phyloP scores from a whole-genome alignment of 2,797 vertebrate genomes.

The Gallirallus australis region DNA sequence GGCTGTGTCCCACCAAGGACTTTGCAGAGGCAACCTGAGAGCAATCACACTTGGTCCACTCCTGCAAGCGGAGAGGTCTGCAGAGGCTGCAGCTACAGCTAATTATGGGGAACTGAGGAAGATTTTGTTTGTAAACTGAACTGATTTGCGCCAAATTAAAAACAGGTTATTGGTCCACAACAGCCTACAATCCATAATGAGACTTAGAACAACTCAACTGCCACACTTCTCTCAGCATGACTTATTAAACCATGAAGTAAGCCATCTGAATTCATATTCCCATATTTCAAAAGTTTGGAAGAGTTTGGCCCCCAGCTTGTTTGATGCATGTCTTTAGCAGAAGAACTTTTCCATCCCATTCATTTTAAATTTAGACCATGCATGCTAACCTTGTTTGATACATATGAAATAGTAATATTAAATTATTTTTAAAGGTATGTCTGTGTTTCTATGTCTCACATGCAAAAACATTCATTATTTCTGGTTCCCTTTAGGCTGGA shows the following conservation, averaged over 20 bases:
- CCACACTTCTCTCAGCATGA: not conserved
- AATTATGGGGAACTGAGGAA: not conserved
- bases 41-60: not conserved
- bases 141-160: not conserved
- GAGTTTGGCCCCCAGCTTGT: not conserved
- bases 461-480: conserved; percentile 35
- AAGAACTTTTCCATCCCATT: not conserved
- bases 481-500: conserved; percentile 1
- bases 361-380: not conserved
- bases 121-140: not conserved
- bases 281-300: not conserved
- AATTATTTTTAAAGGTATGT: not conserved
- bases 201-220: not conserved
- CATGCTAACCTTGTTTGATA: not conserved
- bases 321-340: not conserved
- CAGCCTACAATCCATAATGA: not conserved
- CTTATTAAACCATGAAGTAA: not conserved
- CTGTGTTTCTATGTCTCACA: not conserved
- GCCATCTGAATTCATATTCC: not conserved
- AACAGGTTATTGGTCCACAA: not conserved
- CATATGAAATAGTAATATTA: not conserved
- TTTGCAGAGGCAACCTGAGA: not conserved
- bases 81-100: not conserved
- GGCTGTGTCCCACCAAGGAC: not conserved
- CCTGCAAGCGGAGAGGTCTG: not conserved